Conservation (phyloP, 2,888 invertebrate genomes). For the Apotomis betuletana region DNA sequence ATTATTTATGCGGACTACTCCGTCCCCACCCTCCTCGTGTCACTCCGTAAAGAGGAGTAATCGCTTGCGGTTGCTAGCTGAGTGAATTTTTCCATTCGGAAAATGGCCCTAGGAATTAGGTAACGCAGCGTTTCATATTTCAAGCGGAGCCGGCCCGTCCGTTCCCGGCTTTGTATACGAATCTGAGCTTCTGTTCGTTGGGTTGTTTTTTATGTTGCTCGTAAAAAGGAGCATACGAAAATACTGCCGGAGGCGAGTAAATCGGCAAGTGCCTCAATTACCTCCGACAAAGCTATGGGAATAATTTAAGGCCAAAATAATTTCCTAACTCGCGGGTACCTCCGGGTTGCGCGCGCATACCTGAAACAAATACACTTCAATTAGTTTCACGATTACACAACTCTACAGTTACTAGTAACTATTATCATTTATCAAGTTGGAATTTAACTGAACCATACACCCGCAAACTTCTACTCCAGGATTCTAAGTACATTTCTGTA, state of each 20-base stretch:
- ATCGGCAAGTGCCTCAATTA: conserved; percentile 64
- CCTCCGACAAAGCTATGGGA: conserved; percentile 55
- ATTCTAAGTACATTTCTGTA: not conserved
- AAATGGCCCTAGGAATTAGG: conserved; percentile 75
- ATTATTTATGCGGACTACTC: conserved; percentile 75
- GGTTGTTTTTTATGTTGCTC: conserved; percentile 70
- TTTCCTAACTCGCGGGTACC: conserved; percentile 27
- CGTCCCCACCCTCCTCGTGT: conserved; percentile 61
- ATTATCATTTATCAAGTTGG: not conserved
- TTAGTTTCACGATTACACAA: conserved; percentile 19
- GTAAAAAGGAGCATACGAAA: conserved; percentile 67
- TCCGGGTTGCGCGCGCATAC: conserved; percentile 13
- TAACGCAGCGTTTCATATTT: conserved; percentile 70
- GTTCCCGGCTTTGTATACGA: conserved; percentile 52
- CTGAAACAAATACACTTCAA: conserved; percentile 33
- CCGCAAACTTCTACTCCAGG: not conserved
- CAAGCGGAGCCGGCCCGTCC: conserved; percentile 57
- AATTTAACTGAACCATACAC: not conserved
- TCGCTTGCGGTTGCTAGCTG: conserved; percentile 71
- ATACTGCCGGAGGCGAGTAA: conserved; percentile 61
- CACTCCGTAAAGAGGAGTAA: conserved; percentile 75
- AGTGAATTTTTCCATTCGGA: conserved; percentile 78
- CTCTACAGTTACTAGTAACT: not conserved
- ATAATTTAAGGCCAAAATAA: conserved; percentile 50
- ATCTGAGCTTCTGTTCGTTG: conserved; percentile 52